These are phyloP conservation scores for Silurus meridionalis DNA, from an alignment of 2,113 vertebrate species.

Conservation along the genomic window DNA sequence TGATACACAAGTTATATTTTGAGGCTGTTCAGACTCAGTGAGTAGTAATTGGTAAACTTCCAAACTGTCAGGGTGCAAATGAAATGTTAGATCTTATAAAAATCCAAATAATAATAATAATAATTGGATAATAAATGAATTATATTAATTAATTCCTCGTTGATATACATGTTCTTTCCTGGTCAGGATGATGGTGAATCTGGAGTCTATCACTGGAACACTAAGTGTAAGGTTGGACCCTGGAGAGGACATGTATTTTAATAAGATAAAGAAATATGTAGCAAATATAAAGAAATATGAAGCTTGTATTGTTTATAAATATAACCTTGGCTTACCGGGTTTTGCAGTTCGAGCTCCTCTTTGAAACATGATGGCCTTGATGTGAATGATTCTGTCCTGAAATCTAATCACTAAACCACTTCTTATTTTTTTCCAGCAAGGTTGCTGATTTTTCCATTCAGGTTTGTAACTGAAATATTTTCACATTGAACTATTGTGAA, in stretches of 20 bases:
- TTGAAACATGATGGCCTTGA: neutral
- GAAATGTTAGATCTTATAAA: neutral
- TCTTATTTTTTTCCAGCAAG: conserved; percentile 49
- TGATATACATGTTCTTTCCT: too few relatives aligned
- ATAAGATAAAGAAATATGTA: neutral
- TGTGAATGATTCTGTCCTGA: neutral
- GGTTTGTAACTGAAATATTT: conserved; percentile 7
- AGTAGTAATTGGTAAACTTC: neutral
- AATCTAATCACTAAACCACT: conserved; percentile 34
- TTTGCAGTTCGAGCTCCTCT: neutral
- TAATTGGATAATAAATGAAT: neutral
- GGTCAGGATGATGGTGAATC: too few relatives aligned
- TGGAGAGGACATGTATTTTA: neutral
- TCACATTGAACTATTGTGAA: neutral
- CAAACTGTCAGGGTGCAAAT: neutral
- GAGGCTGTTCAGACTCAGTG: neutral
- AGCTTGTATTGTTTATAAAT: neutral
- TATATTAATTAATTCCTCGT: too few relatives aligned
- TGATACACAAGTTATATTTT: neutral
- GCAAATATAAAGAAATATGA: neutral
- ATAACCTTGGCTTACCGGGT: neutral
- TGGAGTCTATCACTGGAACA: too few relatives aligned
- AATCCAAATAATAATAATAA: neutral
- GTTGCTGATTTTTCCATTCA: conserved; percentile 10
- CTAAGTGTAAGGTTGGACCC: too few relatives aligned